Evolutionary conservation across 2,888 invertebrate genomes (phyloP), one percentile per base, ranked within the genome.

Genomic region (Athripsodes cinereus): DNA sequence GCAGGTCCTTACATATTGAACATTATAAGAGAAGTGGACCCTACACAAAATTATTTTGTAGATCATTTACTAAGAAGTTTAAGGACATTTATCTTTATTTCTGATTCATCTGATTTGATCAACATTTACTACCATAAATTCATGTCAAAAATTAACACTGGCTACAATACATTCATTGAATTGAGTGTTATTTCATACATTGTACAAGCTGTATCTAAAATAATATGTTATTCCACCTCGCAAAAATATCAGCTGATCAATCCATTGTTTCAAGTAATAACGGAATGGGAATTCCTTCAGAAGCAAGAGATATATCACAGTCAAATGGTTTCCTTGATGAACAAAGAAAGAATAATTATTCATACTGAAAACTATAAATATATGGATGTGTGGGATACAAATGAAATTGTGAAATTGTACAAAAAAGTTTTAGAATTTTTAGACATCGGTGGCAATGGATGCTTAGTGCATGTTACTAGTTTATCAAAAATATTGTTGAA

Each of bases 401-500:
- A 40, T 22, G 16, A 26, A 13, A 22, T 67, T 2, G 58, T 66
- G 58, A 62, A 67, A 44, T 59, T 75, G 35, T 61, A 72, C 47
- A 62, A 67, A 54, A 74, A 69, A 62, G 65, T 75, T 55, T 70
- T 73, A 57, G 70, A 70, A 60, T 68, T 74, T 2, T 63, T 73
- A 40, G 76, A 78, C 65, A 72, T 74, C 65, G 80, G 80, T 52
- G 79, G 79, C 2, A 74, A 75, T 66, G 75, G 74, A 1, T 77
- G 76, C 58, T 62, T 80, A 1, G 70, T 71, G 66, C 73, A 73
- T 70, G 70, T 76, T 44, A 63, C 79, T 31, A 71, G 69, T 64
- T 73, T 77, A 31, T 66, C 71, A 6, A 73, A 73, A 60, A 66
- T 66, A 59, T 67, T 74, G 3, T 47, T 77, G 6, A 66, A 69